Evolutionary conservation across 2,113 vertebrate species (phyloP).

Genomic region (Chaetura pelagica): DNA sequence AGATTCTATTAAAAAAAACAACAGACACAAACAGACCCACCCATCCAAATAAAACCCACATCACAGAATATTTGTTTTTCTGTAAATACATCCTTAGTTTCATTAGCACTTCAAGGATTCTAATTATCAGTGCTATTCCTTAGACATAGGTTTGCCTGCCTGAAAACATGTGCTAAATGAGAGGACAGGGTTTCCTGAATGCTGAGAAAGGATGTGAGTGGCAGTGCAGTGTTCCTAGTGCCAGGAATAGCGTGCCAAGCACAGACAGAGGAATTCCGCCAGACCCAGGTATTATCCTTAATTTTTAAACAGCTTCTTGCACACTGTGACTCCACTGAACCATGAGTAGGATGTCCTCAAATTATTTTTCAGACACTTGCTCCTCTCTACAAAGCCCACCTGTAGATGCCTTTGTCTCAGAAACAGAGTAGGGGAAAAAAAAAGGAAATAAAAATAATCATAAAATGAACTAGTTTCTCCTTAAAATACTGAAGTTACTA

Average conservation of each 20-base stretch:
- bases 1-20: not conserved
- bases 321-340: not conserved
- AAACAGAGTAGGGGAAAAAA: not conserved
- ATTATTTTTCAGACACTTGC: not conserved
- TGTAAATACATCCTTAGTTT: not conserved
- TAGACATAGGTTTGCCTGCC: not conserved
- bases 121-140: not conserved
- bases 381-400: not conserved
- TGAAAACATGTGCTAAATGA: accelerated
- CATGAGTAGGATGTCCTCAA: not conserved
- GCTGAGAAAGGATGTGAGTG: not conserved
- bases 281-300: not conserved
- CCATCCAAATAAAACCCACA: not conserved
- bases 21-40: no score
- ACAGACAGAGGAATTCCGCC: not conserved
- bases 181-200: not conserved
- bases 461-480: not conserved
- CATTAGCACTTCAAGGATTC: not conserved
- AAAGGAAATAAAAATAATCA: not conserved
- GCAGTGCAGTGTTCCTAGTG: not conserved
- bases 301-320: not conserved
- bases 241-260: not conserved
- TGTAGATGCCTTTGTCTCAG: not conserved
- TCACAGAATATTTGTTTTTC: not conserved
- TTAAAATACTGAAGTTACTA: not conserved